Percentiles rank a stretch among this genome's conserved stretches.
These are phyloP conservation scores for Ptychadena robeensis DNA, from an alignment of 2,797 vertebrate genomes.

Conservation along the genomic window DNA sequence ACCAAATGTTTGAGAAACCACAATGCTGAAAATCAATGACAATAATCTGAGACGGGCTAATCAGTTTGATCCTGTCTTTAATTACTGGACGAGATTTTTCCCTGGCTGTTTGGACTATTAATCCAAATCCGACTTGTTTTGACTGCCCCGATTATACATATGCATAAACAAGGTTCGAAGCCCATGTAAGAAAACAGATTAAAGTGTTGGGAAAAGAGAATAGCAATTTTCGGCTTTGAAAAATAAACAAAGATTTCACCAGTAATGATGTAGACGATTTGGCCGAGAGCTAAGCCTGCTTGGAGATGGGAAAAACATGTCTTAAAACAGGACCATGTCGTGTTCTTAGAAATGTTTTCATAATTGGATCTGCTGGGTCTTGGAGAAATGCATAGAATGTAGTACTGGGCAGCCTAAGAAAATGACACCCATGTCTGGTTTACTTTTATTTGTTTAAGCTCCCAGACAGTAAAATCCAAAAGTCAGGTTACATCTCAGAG, in stretches of 20 bases:
- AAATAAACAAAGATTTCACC: conserved; percentile 43
- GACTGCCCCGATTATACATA: conserved; percentile 59
- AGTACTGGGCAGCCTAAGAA: conserved; percentile 62
- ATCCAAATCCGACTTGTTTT: conserved; percentile 58
- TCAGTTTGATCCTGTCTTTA: conserved; percentile 40
- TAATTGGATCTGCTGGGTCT: conserved; percentile 60
- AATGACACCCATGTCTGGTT: conserved; percentile 63
- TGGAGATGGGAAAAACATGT: conserved; percentile 60
- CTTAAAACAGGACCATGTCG: conserved; percentile 51
- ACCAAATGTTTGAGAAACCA: conserved; percentile 68
- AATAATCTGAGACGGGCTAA: conserved; percentile 36
- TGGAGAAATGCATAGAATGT: conserved; percentile 45
- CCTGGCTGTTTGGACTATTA: conserved; percentile 28
- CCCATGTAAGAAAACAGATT: conserved; percentile 63
- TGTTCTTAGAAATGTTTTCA: conserved; percentile 44
- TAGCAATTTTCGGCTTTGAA: conserved; percentile 57
- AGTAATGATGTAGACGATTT: conserved; percentile 43
- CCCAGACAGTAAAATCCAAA: conserved; percentile 66
- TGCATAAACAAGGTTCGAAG: conserved; percentile 70
- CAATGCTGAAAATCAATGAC: conserved; percentile 42
- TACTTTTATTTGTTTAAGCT: conserved; percentile 64
- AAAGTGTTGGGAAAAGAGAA: conserved; percentile 57
- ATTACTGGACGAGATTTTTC: conserved; percentile 11
- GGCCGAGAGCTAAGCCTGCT: conserved; percentile 44
- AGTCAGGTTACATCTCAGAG: conserved; percentile 61